phyloP scores from a whole-genome alignment of 2,797 vertebrate species.

The Scarus forsteni region DNA sequence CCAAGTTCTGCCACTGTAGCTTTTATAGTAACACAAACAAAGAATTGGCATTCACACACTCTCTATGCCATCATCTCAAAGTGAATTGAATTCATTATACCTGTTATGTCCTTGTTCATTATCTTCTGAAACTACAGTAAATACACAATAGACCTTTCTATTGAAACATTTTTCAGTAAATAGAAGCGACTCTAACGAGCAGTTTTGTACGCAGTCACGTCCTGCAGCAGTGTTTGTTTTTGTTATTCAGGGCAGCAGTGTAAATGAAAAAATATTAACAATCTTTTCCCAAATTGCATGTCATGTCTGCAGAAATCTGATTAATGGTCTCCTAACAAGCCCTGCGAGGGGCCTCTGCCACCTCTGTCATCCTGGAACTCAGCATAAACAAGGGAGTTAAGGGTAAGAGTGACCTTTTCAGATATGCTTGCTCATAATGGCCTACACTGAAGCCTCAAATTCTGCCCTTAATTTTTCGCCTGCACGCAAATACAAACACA shows the following conservation, averaged over 20 bases:
- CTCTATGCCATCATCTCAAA: no score
- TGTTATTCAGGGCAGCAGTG: slow-evolving; percentile 12
- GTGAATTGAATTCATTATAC: no score
- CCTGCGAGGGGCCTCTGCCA: slow-evolving; percentile 32
- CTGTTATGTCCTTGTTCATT: no score
- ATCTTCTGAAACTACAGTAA: no score
- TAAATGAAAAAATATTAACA: slow-evolving; percentile 26
- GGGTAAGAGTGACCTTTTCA: slow-evolving; percentile 60
- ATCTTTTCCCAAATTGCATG: slow-evolving; percentile 33
- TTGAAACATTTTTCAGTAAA: neutral
- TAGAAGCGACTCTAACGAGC: neutral
- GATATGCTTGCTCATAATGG: slow-evolving; percentile 30
- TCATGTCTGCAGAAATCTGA: slow-evolving; percentile 49
- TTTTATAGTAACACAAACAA: no score
- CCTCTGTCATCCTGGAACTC: slow-evolving; percentile 23
- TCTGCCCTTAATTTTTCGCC: slow-evolving; percentile 20
- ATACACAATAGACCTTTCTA: neutral
- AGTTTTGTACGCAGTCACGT: slow-evolving; percentile 1
- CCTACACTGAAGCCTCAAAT: neutral
- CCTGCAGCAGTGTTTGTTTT: slow-evolving; percentile 22
- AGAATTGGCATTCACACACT: no score
- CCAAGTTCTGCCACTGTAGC: no score
- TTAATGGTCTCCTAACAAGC: slow-evolving; percentile 55
- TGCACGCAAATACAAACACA: slow-evolving; percentile 3
- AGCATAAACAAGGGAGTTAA: slow-evolving; percentile 48